Conservation (phyloP, 2,113 vertebrate species). For the Tachysurus vachellii region DNA sequence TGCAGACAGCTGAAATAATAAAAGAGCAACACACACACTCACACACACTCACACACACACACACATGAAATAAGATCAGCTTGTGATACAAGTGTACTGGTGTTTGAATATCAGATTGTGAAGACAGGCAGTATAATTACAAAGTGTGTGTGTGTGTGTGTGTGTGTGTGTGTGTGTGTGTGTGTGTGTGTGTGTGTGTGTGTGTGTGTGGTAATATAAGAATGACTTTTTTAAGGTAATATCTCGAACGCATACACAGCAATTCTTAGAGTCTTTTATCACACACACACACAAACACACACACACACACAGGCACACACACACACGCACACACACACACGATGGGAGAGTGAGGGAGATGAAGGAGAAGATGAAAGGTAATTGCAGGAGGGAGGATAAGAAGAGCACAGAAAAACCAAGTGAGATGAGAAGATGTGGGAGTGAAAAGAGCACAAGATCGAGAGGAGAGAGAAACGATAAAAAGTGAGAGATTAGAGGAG, state of each 20-base stretch:
- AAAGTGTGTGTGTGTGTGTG: neutral
- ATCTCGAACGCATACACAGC: neutral
- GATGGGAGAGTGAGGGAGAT: neutral
- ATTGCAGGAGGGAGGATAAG: neutral
- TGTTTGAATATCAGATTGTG: neutral
- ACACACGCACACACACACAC: neutral
- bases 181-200: neutral
- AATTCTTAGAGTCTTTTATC: conserved; percentile 39
- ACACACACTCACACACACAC: conserved; percentile 1
- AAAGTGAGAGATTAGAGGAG: neutral
- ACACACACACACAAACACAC: neutral
- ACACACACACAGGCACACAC: neutral
- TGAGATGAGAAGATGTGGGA: neutral
- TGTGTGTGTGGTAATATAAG: neutral
- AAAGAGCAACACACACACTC: conserved; percentile 13
- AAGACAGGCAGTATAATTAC: neutral
- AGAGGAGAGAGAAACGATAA: neutral
- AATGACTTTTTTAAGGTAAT: neutral
- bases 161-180: neutral
- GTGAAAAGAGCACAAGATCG: neutral
- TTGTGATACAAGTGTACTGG: neutral
- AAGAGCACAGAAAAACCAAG: neutral
- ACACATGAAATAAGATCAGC: neutral
- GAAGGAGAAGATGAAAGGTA: neutral
- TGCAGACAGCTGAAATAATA: conserved; percentile 51